phyloP scores from a whole-genome alignment of 2,888 invertebrate genomes.

The Baccha elongata region DNA sequence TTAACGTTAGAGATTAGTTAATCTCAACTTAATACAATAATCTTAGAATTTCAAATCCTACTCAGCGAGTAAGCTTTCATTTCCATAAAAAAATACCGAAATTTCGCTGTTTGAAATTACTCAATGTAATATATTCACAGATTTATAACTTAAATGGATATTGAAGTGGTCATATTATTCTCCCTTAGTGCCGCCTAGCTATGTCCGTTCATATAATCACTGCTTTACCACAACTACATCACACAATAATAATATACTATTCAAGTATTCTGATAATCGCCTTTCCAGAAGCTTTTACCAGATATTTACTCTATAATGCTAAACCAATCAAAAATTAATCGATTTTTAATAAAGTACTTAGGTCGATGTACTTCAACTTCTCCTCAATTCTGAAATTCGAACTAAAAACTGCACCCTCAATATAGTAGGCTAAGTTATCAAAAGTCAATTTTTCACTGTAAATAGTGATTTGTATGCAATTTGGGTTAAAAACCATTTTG shows the following conservation, averaged over 20 bases:
- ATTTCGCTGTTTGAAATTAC: background rate
- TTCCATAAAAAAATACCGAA: background rate
- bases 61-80: too few relatives aligned
- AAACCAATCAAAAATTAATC: constrained; percentile 56
- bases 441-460: background rate
- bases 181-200: background rate
- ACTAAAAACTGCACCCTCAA: constrained; percentile 1
- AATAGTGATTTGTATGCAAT: background rate
- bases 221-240: background rate
- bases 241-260: background rate
- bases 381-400: constrained; percentile 5
- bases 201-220: background rate
- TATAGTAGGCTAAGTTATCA: background rate
- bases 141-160: background rate
- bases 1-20: too few relatives aligned
- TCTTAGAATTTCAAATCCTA: too few relatives aligned
- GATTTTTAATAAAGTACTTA: constrained; percentile 15
- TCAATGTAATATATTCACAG: background rate
- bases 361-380: background rate
- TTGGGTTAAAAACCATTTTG: constrained; percentile 11
- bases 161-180: too few relatives aligned
- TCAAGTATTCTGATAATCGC: constrained; percentile 20
- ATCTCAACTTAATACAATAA: too few relatives aligned
- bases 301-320: constrained; percentile 21
- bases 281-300: constrained; percentile 28